Conservation (phyloP, 2,888 invertebrate species). For the Notocelia uddmanniana region DNA sequence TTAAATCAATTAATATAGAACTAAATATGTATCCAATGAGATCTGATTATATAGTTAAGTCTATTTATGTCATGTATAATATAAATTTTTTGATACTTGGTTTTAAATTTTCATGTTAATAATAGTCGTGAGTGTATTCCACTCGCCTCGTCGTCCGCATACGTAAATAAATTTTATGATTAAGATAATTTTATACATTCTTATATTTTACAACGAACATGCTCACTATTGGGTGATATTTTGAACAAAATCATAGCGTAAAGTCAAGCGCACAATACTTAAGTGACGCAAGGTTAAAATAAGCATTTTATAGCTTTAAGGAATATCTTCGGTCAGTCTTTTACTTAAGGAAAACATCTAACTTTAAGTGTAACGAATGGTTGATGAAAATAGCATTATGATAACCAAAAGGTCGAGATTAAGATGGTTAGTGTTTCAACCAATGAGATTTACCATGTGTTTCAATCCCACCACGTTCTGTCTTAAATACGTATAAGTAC, state of each 20-base stretch:
- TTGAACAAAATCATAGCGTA: conserved; percentile 30
- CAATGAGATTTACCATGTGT: conserved; percentile 43
- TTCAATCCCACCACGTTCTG: conserved; percentile 35
- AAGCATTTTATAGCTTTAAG: conserved; percentile 36
- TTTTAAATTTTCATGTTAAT: not conserved
- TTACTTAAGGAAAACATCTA: not conserved
- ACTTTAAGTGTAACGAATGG: conserved; percentile 4
- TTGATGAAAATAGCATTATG: conserved; percentile 14
- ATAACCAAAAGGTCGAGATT: conserved; percentile 19
- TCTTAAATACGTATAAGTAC: conserved; percentile 33
- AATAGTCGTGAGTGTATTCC: not conserved
- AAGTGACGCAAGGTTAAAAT: conserved; percentile 32
- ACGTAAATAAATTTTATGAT: conserved; percentile 9
- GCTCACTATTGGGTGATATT: conserved; percentile 43
- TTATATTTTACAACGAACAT: conserved; percentile 41
- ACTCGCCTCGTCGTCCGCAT: conserved; percentile 17
- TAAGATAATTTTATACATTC: conserved; percentile 31
- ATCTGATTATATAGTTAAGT: not conserved
- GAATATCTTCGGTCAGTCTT: conserved; percentile 21
- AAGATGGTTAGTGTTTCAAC: conserved; percentile 24
- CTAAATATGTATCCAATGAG: not conserved
- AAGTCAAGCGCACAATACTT: conserved; percentile 44
- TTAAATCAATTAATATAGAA: conserved; percentile 1
- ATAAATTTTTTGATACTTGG: conserved; percentile 7
- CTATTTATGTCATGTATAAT: not conserved